Evolutionary conservation across 2,113 vertebrate species (phyloP), one percentile per base, ranked within the genome.

Genomic region (Oncorhynchus tshawytscha): DNA sequence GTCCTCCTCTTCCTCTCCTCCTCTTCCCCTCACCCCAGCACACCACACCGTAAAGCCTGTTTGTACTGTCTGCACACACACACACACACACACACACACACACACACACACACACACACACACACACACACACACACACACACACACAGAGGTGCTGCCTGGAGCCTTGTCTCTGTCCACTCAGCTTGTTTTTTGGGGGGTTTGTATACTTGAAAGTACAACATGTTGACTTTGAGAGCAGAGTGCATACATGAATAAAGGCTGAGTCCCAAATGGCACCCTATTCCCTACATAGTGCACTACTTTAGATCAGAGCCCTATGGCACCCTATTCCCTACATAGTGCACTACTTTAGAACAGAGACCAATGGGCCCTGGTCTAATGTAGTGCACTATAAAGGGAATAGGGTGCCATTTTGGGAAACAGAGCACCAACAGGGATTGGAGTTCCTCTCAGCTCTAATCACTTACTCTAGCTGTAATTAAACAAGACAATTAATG

Each of bases 401-500:
- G 49, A 13, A 51, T 4, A 51, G 49, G 49, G 49, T 51, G 13
- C 9, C 25, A 25, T 25, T 25, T 51, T 51, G 13, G 48, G 48
- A 34, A 34, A 34, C 34, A 34, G 34, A 34, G 34, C 6, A 34
- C 6, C 84, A 86, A 79, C 62, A 57, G 80, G 77, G 83, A 90
- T 78, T 86, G 78, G n/a, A 81, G 74, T 70, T 57, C 70, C 13
- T 79, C 70, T 72, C 72, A 67, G 57, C 72, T 78, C 54, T 85
- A 82, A 88, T 90, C 80, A 82, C 7, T 39, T 34, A 34, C 31
- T 5, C 5, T 31, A 31, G 73, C 82, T 84, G 78, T 85, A 89
- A 91, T 88, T 88, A 89, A 91, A 87, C 73, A 86, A 87, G 82
- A 85, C 88, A 85, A 87, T 88, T 84, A 84, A 88, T 81, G 65